Evolutionary conservation across 2,113 vertebrate species (phyloP), one percentile per base, ranked within the genome.

Genomic region (Sorex fumeus): DNA sequence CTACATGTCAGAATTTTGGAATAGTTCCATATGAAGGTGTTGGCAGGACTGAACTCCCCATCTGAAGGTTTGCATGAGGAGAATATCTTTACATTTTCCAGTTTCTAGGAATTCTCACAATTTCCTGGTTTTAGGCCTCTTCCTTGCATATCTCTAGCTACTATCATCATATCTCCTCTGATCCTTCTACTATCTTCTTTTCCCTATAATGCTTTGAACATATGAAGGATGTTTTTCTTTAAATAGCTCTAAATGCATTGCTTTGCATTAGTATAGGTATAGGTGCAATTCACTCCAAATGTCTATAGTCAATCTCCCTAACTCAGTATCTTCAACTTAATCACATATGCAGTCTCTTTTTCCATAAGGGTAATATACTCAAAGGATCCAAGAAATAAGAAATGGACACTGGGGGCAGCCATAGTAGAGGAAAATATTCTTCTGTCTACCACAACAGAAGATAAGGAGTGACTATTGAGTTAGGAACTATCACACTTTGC

Each of bases 271-370:
- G 40, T 40, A 40, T 40, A 40, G 7, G 40, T 40, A 40, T 40
- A 40, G 7, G 40, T 40, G 40, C 40, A 40, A 40, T 40, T 40
- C 40, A 40, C 7, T 40, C 40, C 40, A 40, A 40, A 40, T 40
- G 40, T 45, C 36, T 28, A 86, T 12, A 60, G n/a, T 64, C 7
- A 79, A 64, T 66, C 47, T 70, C 3, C 50, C 57, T 45, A 47
- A 45, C 4, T 69, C 72, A 53, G 87, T 32, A 92, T 69, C 13
- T 62, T 81, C 88, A 77, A 70, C 40, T 53, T 87, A 84, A 91
- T 72, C 76, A 84, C 10, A 80, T 62, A 12, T 62, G 4, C 10
- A 87, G 36, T 69, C 25, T 25, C 13, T 78, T 90, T 50, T 74
- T 5, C 43, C 8, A 18, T 76, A 25, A 67, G 50, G n/a, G 19